Base-by-base conservation (phyloP, 2,113 vertebrate species). In the Daboia siamensis region DNA sequence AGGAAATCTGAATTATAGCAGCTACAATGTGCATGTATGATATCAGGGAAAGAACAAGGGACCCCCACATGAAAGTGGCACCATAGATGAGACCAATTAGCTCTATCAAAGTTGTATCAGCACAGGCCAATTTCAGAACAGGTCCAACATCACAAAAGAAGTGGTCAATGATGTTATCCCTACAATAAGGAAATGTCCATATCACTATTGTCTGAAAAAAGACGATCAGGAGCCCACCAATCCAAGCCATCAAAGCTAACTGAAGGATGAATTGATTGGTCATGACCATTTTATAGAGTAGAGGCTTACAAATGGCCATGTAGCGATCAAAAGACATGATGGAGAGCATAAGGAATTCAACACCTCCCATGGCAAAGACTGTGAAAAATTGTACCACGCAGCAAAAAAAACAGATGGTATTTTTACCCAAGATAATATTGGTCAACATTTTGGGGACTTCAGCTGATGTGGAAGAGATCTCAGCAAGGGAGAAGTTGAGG, bases 111-210 rank as follows among this genome's bases (percentile, higher is more conserved):
- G 21, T 85, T 56, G 69, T 90, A 26, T 90, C 90, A 85, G 52
- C 23, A 4, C 52, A 74, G 29, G 69, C 69, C n/a, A 74, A 74
- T 74, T 7, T 74, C n/a, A 74, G 69, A 74, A 74, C 12, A 5
- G 69, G 69, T 33, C 69, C 69, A 5, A 74, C 69, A 33, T 74
- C 69, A 74, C 69, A 74, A 33, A 74, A 74, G n/a, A 74, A 74
- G n/a, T 74, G 69, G 69, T 33, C 69, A 74, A 33, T 74, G 69
- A 74, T 4, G 2, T 74, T 74, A n/a, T 91, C 44, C 74, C 94
- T 90, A 88, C 96, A 96, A 56, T 95, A 96, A 33, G 96, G 95
- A 86, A 95, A 88, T 1, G 92, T 93, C 12, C 94, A 93, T 84
- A 94, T 44, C 26, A 96, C 84, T 33, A 15, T 48, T 57, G n/a